Evolutionary conservation across 92 coral and sea anemone species (phyloP), one percentile per base, ranked within the genome.

Genomic region (Epizoanthus stellaris): DNA sequence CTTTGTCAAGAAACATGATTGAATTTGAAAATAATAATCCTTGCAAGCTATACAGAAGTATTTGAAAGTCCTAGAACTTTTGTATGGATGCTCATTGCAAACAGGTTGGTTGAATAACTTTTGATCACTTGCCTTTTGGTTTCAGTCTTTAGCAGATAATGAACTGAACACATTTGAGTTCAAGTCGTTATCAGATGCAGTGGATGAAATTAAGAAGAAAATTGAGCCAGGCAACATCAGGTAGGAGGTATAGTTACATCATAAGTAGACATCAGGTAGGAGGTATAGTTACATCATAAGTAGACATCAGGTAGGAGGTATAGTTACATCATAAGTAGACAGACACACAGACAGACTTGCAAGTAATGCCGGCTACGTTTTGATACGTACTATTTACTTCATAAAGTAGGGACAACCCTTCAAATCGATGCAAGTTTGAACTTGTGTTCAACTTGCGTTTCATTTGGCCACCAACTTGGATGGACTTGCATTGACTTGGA

Each of bases 81-180:
- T n/a, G 14, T 13, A 3, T 8, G 0, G 6, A 13, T 21, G 10
- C 36, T 23, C 2, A 8, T 30, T 14, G 56, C 17, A 10, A 15
- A n/a, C 38, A 12, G 36, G 14, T 57, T 12, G 11, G 12, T 15
- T n/a, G 23, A 49, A 15, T 12, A 57, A 2, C 15, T 3, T 8
- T 36, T 15, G 71, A 20, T 60, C 3, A 8, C 17, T 6, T 53
- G 73, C 16, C 47, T 67, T 30, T 88, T 25, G 63, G 5, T 80
- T 76, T 61, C 19, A 94, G 98, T 94, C 98, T 15, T 76, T 96
- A 69, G 99, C 99, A 42, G 99, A 96, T 75, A 96, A 93, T 80
- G 98, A 96, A 59, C 90, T 96, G 82, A 96, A 96, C 88, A 94
- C 99, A 9, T 96, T 96, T 87, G 99, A 96, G 88, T 96, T 96